Evolutionary conservation across 92 coral and sea anemone species (phyloP).

Genomic region (Parazoanthus darwini): DNA sequence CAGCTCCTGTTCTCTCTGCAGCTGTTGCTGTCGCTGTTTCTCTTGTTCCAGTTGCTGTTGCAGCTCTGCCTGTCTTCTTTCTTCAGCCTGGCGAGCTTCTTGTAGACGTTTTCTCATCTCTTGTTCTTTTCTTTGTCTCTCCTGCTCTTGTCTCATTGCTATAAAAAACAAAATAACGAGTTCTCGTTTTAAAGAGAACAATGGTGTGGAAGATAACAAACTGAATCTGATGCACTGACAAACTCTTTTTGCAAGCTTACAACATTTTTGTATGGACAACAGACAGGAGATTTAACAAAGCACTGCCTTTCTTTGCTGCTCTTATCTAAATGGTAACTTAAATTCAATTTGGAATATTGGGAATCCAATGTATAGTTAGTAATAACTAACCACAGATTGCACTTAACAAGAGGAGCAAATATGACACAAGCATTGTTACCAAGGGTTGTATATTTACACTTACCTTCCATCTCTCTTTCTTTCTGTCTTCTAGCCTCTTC

Average conservation of each 20-base stretch:
- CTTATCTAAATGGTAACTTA: background rate
- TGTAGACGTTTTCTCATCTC: constrained; percentile 89
- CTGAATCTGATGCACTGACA: background rate
- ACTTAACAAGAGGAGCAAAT: no score
- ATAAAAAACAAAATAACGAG: background rate
- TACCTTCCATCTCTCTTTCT: constrained; percentile 91
- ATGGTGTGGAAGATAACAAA: background rate
- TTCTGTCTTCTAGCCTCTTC: constrained; percentile 75
- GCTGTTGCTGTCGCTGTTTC: constrained; percentile 24
- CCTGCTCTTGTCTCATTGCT: constrained; percentile 97
- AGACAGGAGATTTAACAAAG: background rate
- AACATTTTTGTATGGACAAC: background rate
- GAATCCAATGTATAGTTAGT: no score
- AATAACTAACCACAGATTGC: no score
- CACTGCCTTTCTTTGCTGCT: background rate
- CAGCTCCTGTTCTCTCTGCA: constrained; percentile 35
- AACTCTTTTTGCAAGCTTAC: no score
- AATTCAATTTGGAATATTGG: no score
- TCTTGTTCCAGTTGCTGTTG: constrained; percentile 42
- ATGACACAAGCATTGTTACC: no score
- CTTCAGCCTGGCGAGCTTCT: constrained; percentile 79
- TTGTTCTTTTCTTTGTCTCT: constrained; percentile 89
- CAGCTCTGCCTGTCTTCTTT: constrained; percentile 41
- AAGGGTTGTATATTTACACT: background rate
- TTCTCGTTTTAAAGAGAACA: no score